Conservation (phyloP, 2,797 vertebrate species). For the Allochrocebus solatus region DNA sequence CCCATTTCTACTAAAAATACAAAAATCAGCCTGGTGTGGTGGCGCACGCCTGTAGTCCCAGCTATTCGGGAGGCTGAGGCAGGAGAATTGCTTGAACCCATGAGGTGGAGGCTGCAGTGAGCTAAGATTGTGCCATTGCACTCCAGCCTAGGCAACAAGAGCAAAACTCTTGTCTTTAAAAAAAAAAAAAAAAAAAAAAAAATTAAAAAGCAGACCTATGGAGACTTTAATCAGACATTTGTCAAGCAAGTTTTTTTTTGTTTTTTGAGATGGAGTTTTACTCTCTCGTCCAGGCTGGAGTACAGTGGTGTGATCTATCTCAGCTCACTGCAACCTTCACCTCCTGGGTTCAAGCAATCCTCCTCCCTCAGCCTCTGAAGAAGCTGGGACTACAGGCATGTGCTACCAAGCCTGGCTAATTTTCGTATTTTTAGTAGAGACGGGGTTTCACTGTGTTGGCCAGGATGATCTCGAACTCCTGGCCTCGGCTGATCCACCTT, state of each 20-base stretch:
- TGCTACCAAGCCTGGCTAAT: background rate
- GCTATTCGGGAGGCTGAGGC: background rate
- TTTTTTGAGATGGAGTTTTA: background rate
- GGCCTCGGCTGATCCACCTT: background rate
- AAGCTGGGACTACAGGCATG: background rate
- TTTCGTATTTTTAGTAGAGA: background rate
- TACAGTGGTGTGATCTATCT: background rate
- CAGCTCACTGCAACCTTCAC: background rate
- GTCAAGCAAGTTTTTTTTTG: background rate
- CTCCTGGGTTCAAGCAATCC: background rate
- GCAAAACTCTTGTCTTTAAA: background rate
- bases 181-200: background rate
- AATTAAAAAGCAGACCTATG: background rate
- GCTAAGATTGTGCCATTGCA: background rate
- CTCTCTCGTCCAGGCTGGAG: background rate
- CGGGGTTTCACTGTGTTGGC: background rate
- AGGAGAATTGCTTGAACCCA: background rate
- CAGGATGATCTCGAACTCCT: background rate
- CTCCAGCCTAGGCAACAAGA: background rate
- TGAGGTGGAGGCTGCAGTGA: background rate
- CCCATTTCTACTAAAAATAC: too few relatives aligned
- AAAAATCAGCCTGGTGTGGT: too few relatives aligned
- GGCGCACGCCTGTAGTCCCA: background rate
- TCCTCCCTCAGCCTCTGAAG: background rate
- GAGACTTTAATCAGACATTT: constrained; percentile 25